Evolutionary conservation across 2,888 invertebrate species (phyloP), one percentile per base, ranked within the genome.

Genomic region (Stictocephala bisonia): DNA sequence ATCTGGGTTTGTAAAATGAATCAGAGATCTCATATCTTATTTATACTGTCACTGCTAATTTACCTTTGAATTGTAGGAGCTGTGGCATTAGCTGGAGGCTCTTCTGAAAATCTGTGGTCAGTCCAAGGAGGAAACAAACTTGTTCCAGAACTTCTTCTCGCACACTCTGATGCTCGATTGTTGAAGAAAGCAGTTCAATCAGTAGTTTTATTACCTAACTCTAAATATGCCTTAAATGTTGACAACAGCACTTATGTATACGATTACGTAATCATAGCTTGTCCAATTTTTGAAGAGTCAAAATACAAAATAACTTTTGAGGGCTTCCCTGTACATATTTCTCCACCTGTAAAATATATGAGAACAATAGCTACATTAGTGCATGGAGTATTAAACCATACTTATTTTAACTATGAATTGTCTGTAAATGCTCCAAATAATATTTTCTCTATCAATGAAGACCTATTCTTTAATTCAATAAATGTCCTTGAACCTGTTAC

Each of bases 41-140:
- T n/a, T n/a, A n/a, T n/a, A n/a, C n/a, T n/a, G n/a, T n/a, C n/a
- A n/a, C n/a, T n/a, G n/a, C n/a, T n/a, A 20, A 50, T 50, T 50
- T 2, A 50, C 3, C n/a, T 4, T 24, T 3, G n/a, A 11, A 18
- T 56, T 27, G 27, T 35, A 58, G 66, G 64, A 18, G 15, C 66
- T n/a, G 72, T 64, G n/a, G 20, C 67, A 11, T 58, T 66, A 50
- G 60, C 73, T 31, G 51, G 35, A 40, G 24, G 26, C 27, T 26
- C 64, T 18, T 48, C 44, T 11, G 40, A 40, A 4, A 26, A 31
- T 44, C 13, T 74, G 9, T 40, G 89, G 88, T 83, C 87, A 22
- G 86, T 90, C 3, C 83, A 86, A 77, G 88, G 87, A 51, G 90
- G 90, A 53, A 90, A 90, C 80, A 84, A 85, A 78, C 80, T 82